Evolutionary conservation across 2,888 invertebrate species (phyloP).

Genomic region (Nymphalis c-album): DNA sequence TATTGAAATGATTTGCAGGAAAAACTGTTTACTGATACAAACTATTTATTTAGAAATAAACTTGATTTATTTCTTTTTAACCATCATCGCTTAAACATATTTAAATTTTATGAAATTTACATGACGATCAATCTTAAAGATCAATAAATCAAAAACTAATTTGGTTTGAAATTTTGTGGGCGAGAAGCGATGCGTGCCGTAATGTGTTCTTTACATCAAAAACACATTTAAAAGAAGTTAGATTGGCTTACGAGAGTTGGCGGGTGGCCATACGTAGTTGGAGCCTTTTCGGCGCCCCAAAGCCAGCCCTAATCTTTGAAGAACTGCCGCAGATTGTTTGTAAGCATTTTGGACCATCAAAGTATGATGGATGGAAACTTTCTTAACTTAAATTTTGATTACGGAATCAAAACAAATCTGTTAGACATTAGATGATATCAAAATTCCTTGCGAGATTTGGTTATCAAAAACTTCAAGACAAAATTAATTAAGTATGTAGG

Average conservation of each 20-base stretch:
- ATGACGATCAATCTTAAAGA: neutral
- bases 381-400: slow-evolving; percentile 65
- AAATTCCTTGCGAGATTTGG: slow-evolving; percentile 12
- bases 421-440: slow-evolving; percentile 24
- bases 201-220: slow-evolving; percentile 80
- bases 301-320: slow-evolving; percentile 74
- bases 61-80: no score
- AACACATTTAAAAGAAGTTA: slow-evolving; percentile 82
- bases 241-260: slow-evolving; percentile 80
- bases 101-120: no score
- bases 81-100: no score
- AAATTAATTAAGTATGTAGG: slow-evolving; percentile 9
- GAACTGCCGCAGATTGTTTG: slow-evolving; percentile 78
- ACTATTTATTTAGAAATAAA: no score
- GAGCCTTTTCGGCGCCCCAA: slow-evolving; percentile 71
- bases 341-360: slow-evolving; percentile 72
- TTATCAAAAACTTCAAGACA: slow-evolving; percentile 2
- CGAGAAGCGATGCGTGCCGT: slow-evolving; percentile 68
- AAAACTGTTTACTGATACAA: no score
- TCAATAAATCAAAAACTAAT: slow-evolving; percentile 76
- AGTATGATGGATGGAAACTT: slow-evolving; percentile 68
- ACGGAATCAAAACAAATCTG: slow-evolving; percentile 36
- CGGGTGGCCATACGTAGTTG: slow-evolving; percentile 72
- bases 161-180: slow-evolving; percentile 68
- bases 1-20: no score